phyloP scores from a whole-genome alignment of 2,888 invertebrate genomes.

The Cephalotes varians region DNA sequence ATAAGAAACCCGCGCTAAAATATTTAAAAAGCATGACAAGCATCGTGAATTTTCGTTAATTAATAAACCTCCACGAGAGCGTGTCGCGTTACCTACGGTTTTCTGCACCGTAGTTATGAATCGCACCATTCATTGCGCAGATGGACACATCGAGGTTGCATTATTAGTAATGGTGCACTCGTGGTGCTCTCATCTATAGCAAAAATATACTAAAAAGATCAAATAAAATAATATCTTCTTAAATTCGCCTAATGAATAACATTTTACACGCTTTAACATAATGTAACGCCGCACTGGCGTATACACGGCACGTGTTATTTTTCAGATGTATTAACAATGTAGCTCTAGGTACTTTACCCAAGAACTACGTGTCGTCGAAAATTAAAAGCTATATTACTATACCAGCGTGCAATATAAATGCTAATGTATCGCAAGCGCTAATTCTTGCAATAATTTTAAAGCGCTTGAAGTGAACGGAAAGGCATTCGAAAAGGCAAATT shows the following conservation, averaged over 20 bases:
- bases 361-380: constrained; percentile 29
- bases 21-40: constrained; percentile 36
- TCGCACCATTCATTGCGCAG: constrained; percentile 3
- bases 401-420: constrained; percentile 42
- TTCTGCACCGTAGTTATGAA: constrained; percentile 20
- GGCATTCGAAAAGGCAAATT: neutral
- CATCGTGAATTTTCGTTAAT: constrained; percentile 45
- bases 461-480: neutral
- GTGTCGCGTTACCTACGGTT: neutral
- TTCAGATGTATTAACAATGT: constrained; percentile 10
- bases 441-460: constrained; percentile 45
- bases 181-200: neutral
- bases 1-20: constrained; percentile 45
- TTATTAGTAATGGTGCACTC: constrained; percentile 28
- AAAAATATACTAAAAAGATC: constrained; percentile 21
- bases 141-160: constrained; percentile 31
- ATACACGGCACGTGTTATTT: constrained; percentile 23
- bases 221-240: constrained; percentile 30
- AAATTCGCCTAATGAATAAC: constrained; percentile 31
- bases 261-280: constrained; percentile 31
- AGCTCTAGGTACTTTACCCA: constrained; percentile 13
- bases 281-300: neutral
- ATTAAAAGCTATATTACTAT: constrained; percentile 44
- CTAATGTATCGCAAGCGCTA: constrained; percentile 37
- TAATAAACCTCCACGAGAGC: constrained; percentile 24